Evolutionary conservation across 2,797 vertebrate species (phyloP).

Genomic region (Brachyrhaphis roseni): DNA sequence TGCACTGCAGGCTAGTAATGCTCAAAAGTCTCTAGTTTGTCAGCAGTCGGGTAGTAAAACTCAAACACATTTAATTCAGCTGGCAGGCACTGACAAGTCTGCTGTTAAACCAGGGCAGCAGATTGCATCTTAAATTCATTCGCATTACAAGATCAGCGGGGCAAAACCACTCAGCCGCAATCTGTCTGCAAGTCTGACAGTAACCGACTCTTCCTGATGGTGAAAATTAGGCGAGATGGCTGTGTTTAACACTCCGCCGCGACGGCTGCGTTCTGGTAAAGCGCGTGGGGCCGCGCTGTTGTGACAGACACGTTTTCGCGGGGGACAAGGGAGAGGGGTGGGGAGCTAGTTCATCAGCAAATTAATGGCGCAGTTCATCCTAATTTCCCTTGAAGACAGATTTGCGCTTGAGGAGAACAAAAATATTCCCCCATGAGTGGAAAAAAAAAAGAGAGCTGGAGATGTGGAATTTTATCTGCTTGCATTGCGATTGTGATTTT

Average conservation of each 20-base stretch:
- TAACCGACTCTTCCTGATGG: conserved; percentile 72
- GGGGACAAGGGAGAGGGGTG: conserved; percentile 14
- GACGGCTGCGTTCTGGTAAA: conserved; percentile 10
- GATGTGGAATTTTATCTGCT: conserved; percentile 57
- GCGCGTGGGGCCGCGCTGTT: conserved; percentile 29
- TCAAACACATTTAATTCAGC: conserved; percentile 53
- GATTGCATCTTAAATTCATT: conserved; percentile 67
- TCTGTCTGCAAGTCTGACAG: conserved; percentile 65
- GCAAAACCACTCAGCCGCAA: conserved; percentile 61
- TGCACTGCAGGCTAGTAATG: conserved; percentile 23
- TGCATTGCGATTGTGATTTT: conserved; percentile 13
- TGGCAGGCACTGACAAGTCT: conserved; percentile 49
- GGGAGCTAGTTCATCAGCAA: conserved; percentile 52
- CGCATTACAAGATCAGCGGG: conserved; percentile 64
- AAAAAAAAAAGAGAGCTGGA: no score
- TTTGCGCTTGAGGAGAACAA: conserved; percentile 33
- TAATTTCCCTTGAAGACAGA: conserved; percentile 56
- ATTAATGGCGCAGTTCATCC: conserved; percentile 60
- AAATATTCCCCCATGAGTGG: conserved; percentile 15
- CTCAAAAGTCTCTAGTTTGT: conserved; percentile 35
- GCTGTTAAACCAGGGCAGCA: conserved; percentile 57
- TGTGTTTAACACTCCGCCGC: conserved; percentile 29
- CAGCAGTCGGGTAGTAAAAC: conserved; percentile 49
- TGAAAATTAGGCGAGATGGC: conserved; percentile 54
- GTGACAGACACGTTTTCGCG: conserved; percentile 41